These are phyloP conservation scores for Anagyrus pseudococci DNA, from an alignment of 2,888 invertebrate species.

Conservation along the genomic window DNA sequence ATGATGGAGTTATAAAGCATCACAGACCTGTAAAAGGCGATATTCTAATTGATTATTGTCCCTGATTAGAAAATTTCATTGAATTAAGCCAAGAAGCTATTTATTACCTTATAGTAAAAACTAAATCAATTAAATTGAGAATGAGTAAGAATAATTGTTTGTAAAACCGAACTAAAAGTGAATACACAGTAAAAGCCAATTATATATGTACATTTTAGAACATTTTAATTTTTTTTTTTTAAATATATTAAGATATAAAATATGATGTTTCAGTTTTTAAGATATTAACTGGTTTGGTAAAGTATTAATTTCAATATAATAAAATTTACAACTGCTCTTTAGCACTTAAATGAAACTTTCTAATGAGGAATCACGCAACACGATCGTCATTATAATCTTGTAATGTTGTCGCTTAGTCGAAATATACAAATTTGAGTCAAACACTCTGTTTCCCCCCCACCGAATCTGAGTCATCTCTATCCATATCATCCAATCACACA, in stretches of 20 bases:
- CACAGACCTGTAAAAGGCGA: slow-evolving; percentile 38
- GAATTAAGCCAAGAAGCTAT: too few species aligned
- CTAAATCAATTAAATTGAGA: too few species aligned
- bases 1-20: slow-evolving; percentile 35
- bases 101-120: too few species aligned
- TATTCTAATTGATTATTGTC: slow-evolving; percentile 22
- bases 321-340: too few species aligned
- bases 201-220: too few species aligned
- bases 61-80: slow-evolving; percentile 35
- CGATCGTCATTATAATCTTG: slow-evolving; percentile 16
- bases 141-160: too few species aligned
- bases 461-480: slow-evolving; percentile 38
- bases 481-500: slow-evolving; percentile 45
- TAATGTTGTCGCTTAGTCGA: slow-evolving; percentile 16
- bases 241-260: too few species aligned
- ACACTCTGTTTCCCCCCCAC: not conserved
- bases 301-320: not conserved
- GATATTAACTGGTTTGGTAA: not conserved
- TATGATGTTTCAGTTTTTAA: too few species aligned
- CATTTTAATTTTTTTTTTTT: too few species aligned
- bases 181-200: too few species aligned
- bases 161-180: too few species aligned
- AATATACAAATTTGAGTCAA: slow-evolving; percentile 18
- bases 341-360: slow-evolving; percentile 24
- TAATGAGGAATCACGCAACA: slow-evolving; percentile 26